A percentile compares a stretch with the other conserved stretches of the same genome.
phyloP scores from a whole-genome alignment of 2,113 vertebrate species.

The Syngnathoides biaculeatus region DNA sequence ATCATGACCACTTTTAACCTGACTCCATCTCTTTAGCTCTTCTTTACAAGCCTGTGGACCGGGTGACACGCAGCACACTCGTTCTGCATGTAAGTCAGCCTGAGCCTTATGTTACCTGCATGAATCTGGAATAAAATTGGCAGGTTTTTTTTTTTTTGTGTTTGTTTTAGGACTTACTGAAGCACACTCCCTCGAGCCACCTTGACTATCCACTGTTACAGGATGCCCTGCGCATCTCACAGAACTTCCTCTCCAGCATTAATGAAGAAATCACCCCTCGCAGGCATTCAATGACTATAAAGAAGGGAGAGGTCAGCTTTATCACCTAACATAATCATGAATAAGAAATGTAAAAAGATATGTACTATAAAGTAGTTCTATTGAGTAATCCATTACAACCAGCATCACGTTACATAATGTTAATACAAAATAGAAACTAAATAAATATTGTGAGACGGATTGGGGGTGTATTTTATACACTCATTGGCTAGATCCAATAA shows the following conservation, averaged over 20 bases:
- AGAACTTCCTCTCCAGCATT: slow-evolving; percentile 92
- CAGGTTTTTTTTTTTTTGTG: too few species aligned
- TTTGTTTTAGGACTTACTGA: slow-evolving; percentile 82
- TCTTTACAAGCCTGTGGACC: slow-evolving; percentile 96
- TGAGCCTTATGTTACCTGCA: background rate
- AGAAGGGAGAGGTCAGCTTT: slow-evolving; percentile 89
- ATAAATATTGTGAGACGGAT: too few species aligned
- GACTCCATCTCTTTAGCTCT: slow-evolving; percentile 76
- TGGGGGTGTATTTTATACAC: too few species aligned
- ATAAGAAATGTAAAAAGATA: background rate
- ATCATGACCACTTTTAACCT: slow-evolving; percentile 17
- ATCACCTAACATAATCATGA: background rate
- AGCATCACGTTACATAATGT: too few species aligned
- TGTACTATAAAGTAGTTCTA: too few species aligned
- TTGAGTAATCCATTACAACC: too few species aligned
- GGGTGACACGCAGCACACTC: slow-evolving; percentile 93
- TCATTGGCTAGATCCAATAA: too few species aligned
- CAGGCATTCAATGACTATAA: slow-evolving; percentile 90
- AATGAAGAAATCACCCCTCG: slow-evolving; percentile 94
- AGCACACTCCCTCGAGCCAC: slow-evolving; percentile 87
- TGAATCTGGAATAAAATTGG: background rate
- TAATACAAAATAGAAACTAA: too few species aligned
- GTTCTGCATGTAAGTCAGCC: slow-evolving; percentile 90
- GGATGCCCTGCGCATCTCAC: slow-evolving; percentile 90
- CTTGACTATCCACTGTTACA: slow-evolving; percentile 83